Conservation (phyloP, 1,140 invertebrate genomes). For the Bombus huntii region DNA sequence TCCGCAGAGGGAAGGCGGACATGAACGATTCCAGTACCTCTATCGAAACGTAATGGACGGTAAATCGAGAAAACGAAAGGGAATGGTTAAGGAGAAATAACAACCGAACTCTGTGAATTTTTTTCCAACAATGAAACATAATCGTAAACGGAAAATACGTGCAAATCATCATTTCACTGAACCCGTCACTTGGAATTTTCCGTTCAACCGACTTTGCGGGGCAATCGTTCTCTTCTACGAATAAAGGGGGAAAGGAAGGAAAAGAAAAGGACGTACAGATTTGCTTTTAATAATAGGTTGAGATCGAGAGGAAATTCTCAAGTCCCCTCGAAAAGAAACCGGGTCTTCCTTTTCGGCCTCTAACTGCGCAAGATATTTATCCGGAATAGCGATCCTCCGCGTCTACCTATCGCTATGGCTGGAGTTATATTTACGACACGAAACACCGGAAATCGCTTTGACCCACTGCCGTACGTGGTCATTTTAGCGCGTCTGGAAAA, state of each 20-base stretch:
- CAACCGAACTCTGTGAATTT: neutral
- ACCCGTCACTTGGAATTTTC: constrained; percentile 30
- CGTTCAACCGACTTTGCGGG: neutral
- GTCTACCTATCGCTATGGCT: neutral
- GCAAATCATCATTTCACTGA: constrained; percentile 26
- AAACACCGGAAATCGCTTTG: neutral
- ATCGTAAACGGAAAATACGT: constrained; percentile 60
- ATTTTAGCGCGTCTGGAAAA: neutral
- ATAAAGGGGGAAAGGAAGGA: neutral
- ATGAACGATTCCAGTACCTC: neutral
- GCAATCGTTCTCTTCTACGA: neutral
- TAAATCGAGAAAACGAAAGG: constrained; percentile 18
- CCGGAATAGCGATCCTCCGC: constrained; percentile 15
- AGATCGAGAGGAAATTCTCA: neutral
- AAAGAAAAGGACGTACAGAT: neutral
- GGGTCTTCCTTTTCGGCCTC: neutral
- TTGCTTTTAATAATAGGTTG: constrained; percentile 8
- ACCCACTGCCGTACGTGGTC: neutral
- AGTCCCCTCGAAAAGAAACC: neutral
- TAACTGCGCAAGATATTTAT: constrained; percentile 16
- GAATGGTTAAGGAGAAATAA: neutral
- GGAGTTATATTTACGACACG: neutral
- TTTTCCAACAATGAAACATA: constrained; percentile 29
- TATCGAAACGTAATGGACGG: neutral
- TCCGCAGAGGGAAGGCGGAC: neutral